These are phyloP conservation scores for Patiria pectinifera DNA, from an alignment of 53 echinoderm and acorn worm species.

Conservation along the genomic window DNA sequence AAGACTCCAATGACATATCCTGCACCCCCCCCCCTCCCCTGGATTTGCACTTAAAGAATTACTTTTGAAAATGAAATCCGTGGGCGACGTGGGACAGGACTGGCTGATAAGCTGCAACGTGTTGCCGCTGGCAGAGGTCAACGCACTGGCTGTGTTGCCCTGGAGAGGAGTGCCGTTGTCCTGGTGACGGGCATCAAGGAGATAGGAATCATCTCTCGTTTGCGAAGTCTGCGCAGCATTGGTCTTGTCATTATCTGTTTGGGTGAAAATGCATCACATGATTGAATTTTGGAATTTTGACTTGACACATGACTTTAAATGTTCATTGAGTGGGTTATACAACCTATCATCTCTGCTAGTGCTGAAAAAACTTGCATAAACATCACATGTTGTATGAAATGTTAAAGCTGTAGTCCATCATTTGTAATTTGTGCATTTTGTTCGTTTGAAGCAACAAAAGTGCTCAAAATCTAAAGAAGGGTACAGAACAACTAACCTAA, in stretches of 20 bases:
- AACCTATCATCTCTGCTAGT: no score
- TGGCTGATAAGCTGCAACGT: constrained; percentile 42
- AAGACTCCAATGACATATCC: no score
- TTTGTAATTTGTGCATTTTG: no score
- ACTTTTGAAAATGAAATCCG: constrained; percentile 61
- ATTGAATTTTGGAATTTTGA: not conserved
- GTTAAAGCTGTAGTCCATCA: no score
- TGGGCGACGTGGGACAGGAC: constrained; percentile 50
- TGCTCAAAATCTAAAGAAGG: no score
- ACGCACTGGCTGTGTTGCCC: constrained; percentile 76
- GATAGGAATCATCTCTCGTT: constrained; percentile 50
- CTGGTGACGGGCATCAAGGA: constrained; percentile 51
- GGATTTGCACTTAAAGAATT: not conserved
- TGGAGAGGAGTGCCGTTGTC: constrained; percentile 72
- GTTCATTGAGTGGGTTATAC: not conserved
- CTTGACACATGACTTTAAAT: not conserved
- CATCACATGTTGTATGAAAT: no score
- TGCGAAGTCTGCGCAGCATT: constrained; percentile 6
- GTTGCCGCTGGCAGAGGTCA: constrained; percentile 57
- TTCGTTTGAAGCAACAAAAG: no score
- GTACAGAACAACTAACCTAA: no score
- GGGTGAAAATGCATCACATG: not conserved
- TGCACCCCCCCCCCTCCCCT: not conserved
- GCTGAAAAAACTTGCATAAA: no score
- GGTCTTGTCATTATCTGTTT: constrained; percentile 40